phyloP scores from a whole-genome alignment of 2,113 vertebrate genomes.

The Microtus ochrogaster region DNA sequence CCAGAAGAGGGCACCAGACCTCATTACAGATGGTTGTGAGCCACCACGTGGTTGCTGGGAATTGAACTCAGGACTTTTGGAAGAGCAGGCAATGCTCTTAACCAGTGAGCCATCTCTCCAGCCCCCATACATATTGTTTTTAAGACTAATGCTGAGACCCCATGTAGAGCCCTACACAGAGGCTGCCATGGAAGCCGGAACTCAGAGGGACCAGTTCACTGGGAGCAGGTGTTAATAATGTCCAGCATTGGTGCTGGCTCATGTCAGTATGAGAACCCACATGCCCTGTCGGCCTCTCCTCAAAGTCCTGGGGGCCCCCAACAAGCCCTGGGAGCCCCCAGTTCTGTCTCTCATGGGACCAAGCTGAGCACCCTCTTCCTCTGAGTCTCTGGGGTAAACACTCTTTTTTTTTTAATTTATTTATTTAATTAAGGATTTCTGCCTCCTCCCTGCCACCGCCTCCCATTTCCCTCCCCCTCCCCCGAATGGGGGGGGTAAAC shows the following conservation, averaged over 20 bases:
- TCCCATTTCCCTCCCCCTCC: too few species aligned
- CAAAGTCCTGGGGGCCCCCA: not conserved
- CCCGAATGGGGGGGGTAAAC: too few species aligned
- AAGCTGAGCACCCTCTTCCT: not conserved
- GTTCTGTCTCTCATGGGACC: not conserved
- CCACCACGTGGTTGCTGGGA: too few species aligned
- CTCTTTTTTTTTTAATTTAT: too few species aligned
- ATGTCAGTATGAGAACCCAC: not conserved
- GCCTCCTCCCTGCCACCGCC: too few species aligned
- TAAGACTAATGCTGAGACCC: not conserved
- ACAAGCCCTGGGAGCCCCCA: not conserved
- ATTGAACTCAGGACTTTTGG: too few species aligned
- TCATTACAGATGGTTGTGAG: too few species aligned
- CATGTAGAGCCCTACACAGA: not conserved
- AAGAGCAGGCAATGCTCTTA: too few species aligned
- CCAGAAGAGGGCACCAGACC: too few species aligned
- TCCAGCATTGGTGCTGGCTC: not conserved
- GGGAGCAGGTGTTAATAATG: not conserved
- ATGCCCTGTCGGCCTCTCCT: not conserved
- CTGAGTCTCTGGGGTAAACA: not conserved
- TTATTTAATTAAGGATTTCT: too few species aligned
- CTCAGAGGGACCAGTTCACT: not conserved
- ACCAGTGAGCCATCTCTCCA: too few species aligned
- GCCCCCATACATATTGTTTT: not conserved
- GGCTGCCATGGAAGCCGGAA: not conserved